Conservation (phyloP, 1,140 invertebrate genomes). For the Diorhabda sublineata region DNA sequence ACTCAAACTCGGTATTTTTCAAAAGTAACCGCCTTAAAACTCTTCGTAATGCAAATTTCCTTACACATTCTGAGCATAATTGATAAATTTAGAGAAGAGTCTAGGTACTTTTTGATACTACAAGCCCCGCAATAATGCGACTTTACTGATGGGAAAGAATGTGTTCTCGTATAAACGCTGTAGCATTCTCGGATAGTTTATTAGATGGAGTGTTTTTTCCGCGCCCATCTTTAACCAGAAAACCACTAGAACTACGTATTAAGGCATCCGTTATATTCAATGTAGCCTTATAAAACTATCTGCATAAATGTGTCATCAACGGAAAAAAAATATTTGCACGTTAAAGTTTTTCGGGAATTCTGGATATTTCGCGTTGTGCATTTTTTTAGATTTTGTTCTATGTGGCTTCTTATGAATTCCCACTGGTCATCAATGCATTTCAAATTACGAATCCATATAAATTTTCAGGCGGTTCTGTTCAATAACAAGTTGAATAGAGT, state of each 20-base stretch:
- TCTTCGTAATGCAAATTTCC: constrained; percentile 20
- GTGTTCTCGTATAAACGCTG: not conserved
- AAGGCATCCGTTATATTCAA: constrained; percentile 6
- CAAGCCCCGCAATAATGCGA: constrained; percentile 13
- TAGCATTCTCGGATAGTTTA: not conserved
- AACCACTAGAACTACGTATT: not conserved
- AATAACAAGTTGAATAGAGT: not conserved
- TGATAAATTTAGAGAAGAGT: constrained; percentile 11
- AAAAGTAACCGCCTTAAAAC: constrained; percentile 21
- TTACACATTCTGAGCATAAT: constrained; percentile 31
- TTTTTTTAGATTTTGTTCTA: constrained; percentile 7
- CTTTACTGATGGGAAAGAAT: constrained; percentile 5
- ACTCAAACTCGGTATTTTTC: constrained; percentile 29
- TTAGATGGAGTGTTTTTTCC: not conserved
- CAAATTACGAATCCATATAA: not conserved
- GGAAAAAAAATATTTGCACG: constrained; percentile 1
- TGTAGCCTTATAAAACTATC: constrained; percentile 6
- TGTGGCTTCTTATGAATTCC: not conserved
- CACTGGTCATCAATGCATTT: constrained; percentile 3
- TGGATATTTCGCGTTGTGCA: not conserved
- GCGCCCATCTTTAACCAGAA: not conserved
- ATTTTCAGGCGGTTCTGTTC: constrained; percentile 4
- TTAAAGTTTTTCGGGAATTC: constrained; percentile 5
- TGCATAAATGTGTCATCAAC: not conserved
- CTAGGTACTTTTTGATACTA: constrained; percentile 10